phyloP scores from a whole-genome alignment of 1,140 invertebrate species.

The Pemphigus obesinymphae region DNA sequence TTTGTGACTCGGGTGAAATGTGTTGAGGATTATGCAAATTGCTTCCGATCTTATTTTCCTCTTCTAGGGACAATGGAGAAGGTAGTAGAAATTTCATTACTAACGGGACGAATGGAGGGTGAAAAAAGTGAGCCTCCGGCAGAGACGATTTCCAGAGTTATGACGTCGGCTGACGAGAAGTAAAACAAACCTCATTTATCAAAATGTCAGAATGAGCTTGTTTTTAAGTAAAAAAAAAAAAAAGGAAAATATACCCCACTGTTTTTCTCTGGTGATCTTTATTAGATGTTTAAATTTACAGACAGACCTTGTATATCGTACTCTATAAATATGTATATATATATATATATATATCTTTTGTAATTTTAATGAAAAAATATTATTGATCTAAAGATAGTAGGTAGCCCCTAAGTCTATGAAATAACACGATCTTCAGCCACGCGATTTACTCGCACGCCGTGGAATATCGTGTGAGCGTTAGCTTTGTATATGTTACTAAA shows the following conservation, averaged over 20 bases:
- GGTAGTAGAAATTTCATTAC: slow-evolving; percentile 18
- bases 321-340: not conserved
- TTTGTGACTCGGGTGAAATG: slow-evolving; percentile 14
- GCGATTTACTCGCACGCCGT: slow-evolving; percentile 9
- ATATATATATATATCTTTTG: not conserved
- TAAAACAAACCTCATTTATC: slow-evolving; percentile 40
- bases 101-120: not conserved
- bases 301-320: slow-evolving; percentile 7
- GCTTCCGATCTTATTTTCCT: slow-evolving; percentile 2
- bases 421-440: slow-evolving; percentile 25
- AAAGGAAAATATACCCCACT: not conserved
- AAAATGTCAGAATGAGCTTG: slow-evolving; percentile 24
- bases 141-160: slow-evolving; percentile 27
- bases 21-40: slow-evolving; percentile 40
- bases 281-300: slow-evolving; percentile 17
- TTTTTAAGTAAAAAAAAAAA: slow-evolving; percentile 18
- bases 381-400: slow-evolving; percentile 30
- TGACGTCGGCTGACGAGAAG: slow-evolving; percentile 35
- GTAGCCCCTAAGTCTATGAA: not conserved
- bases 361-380: slow-evolving; percentile 22
- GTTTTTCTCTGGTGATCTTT: slow-evolving; percentile 10
- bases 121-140: slow-evolving; percentile 17
- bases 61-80: not conserved
- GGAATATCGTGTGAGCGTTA: not conserved
- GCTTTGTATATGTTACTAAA: not conserved